Evolutionary conservation across 2,888 invertebrate species (phyloP).

Genomic region (Leptopilina myrica): DNA sequence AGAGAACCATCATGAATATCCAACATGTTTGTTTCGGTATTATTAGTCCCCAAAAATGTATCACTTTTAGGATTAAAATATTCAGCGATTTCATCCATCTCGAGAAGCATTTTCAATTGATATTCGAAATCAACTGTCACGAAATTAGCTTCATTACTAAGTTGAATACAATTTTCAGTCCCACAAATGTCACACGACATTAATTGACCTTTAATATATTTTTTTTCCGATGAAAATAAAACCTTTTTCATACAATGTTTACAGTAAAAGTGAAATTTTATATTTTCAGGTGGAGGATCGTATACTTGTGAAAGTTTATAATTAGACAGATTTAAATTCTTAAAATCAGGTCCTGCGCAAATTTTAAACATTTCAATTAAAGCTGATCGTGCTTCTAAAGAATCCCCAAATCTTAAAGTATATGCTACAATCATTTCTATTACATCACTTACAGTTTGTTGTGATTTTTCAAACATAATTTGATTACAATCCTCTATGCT

Average conservation of each 20-base stretch:
- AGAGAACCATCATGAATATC: constrained; percentile 40
- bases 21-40: not conserved
- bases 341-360: constrained; percentile 3
- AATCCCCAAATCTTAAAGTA: constrained; percentile 33
- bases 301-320: constrained; percentile 36
- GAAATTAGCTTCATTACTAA: constrained; percentile 20
- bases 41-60: not conserved
- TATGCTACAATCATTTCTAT: constrained; percentile 41
- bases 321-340: constrained; percentile 40
- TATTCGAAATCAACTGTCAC: constrained; percentile 38
- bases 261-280: constrained; percentile 49
- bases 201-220: constrained; percentile 8
- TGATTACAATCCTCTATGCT: not conserved
- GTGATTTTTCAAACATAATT: constrained; percentile 46
- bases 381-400: constrained; percentile 27
- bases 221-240: constrained; percentile 31
- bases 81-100: constrained; percentile 10
- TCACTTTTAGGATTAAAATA: not conserved
- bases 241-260: constrained; percentile 33
- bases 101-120: constrained; percentile 36
- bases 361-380: constrained; percentile 41
- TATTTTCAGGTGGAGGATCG: constrained; percentile 39
- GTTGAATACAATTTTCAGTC: not conserved
- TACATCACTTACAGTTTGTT: constrained; percentile 42
- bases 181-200: too few species aligned